phyloP scores from a whole-genome alignment of 1,140 invertebrate species.

The Drosophila eugracilis region DNA sequence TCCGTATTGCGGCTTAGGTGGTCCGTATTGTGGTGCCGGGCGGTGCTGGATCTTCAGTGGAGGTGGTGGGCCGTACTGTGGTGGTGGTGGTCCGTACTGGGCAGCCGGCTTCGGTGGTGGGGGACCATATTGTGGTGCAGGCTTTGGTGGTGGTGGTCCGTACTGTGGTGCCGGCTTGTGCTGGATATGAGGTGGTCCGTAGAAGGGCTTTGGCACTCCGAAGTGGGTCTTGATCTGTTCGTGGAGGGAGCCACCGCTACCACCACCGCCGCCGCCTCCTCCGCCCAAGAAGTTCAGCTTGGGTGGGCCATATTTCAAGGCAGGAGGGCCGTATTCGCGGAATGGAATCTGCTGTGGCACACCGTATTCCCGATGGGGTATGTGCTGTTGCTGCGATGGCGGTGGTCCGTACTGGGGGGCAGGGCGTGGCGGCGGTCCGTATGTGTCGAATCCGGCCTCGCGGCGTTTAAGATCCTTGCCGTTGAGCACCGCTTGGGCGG shows the following conservation, averaged over 20 bases:
- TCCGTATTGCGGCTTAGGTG: slow-evolving; percentile 76
- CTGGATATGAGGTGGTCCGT: slow-evolving; percentile 85
- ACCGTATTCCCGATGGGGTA: slow-evolving; percentile 84
- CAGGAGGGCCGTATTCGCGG: slow-evolving; percentile 75
- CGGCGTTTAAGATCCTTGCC: slow-evolving; percentile 64
- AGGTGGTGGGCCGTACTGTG: slow-evolving; percentile 85
- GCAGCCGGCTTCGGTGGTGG: slow-evolving; percentile 80
- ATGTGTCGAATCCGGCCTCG: slow-evolving; percentile 61
- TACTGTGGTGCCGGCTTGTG: slow-evolving; percentile 75
- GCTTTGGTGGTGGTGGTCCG: slow-evolving; percentile 84
- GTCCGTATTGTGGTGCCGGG: slow-evolving; percentile 84
- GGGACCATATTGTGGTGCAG: slow-evolving; percentile 76
- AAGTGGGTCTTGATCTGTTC: slow-evolving; percentile 83
- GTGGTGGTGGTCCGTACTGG: slow-evolving; percentile 69
- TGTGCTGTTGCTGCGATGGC: slow-evolving; percentile 74
- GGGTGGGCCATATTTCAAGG: slow-evolving; percentile 75
- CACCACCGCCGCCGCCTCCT: slow-evolving; percentile 66
- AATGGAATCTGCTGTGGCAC: slow-evolving; percentile 81
- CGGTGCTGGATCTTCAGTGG: slow-evolving; percentile 85
- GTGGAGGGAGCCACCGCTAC: slow-evolving; percentile 51
- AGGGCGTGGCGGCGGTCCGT: slow-evolving; percentile 66
- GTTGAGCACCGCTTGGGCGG: slow-evolving; percentile 58
- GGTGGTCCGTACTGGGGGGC: slow-evolving; percentile 85
- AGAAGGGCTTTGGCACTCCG: slow-evolving; percentile 84
- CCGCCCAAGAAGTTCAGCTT: slow-evolving; percentile 79